A percentile compares a stretch with the other conserved stretches of the same genome.
phyloP scores from a whole-genome alignment of 2,888 invertebrate species.

The Drosophila colorata region DNA sequence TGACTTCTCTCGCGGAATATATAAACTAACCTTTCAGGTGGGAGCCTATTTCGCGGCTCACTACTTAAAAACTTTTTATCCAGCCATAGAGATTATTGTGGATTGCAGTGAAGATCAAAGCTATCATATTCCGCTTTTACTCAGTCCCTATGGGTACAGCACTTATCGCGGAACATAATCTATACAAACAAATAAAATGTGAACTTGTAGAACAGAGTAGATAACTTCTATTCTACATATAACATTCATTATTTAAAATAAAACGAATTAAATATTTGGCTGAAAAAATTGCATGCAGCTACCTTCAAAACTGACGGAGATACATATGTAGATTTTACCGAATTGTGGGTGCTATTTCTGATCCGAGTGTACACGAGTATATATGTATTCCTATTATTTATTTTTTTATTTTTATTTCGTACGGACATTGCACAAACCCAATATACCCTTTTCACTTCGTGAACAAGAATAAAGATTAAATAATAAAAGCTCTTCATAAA shows the following conservation, averaged over 20 bases:
- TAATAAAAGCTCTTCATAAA: too few relatives aligned
- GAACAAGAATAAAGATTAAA: too few relatives aligned
- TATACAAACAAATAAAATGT: neutral
- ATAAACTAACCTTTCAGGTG: slow-evolving; percentile 91
- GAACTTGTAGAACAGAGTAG: neutral
- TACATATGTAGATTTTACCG: too few relatives aligned
- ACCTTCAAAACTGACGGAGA: too few relatives aligned
- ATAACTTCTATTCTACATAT: too few relatives aligned
- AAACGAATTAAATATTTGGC: neutral
- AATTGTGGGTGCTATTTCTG: too few relatives aligned
- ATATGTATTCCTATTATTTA: too few relatives aligned
- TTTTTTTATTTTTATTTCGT: too few relatives aligned
- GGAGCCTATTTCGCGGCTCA: slow-evolving; percentile 89
- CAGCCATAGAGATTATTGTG: slow-evolving; percentile 91
- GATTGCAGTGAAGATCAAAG: slow-evolving; percentile 88
- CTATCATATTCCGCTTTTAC: slow-evolving; percentile 91
- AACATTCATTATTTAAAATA: neutral
- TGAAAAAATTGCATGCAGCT: too few relatives aligned
- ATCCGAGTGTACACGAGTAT: too few relatives aligned
- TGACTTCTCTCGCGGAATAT: slow-evolving; percentile 88
- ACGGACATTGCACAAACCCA: too few relatives aligned
- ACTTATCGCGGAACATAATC: slow-evolving; percentile 87
- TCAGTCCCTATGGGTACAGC: slow-evolving; percentile 91
- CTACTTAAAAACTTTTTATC: slow-evolving; percentile 89
- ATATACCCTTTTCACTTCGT: too few relatives aligned